Base-by-base conservation (phyloP, 2,113 vertebrate species). In the Serilophus lunatus region DNA sequence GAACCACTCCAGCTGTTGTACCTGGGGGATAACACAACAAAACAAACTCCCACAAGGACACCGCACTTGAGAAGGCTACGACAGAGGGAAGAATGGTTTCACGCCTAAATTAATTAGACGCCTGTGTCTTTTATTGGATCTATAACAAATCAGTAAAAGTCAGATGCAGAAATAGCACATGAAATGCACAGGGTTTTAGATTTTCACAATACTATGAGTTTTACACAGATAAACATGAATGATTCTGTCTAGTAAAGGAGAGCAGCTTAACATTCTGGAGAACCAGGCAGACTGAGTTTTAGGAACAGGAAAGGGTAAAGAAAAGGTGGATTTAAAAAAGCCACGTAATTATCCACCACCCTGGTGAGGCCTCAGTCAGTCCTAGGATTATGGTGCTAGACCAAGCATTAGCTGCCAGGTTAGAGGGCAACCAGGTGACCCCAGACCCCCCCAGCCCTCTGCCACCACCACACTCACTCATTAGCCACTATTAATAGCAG, bases 321-420 rank as follows among this genome's bases (percentile, higher is more conserved):
- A 88, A 91, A 57, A 44, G n/a, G 29, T 76, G 74, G 66, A 86
- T 88, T 91, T 91, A 66, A 81, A 93, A 82, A 45, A 90, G 66
- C 12, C 38, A 65, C 13, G 79, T 91, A 85, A 79, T 70, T 71
- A 93, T 7, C 54, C 66, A 86, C 50, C 91, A 79, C 80, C 25
- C 26, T 63, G 51, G 63, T 12, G 31, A 91, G 66, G 75, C 70
- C 66, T 88, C 70, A 44, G 63, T 66, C 69, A 91, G 66, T 57
- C 33, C 71, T 3, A 60, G 83, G 82, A 90, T 92, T 92, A 95
- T 2, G 49, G 65, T 63, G 74, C 80, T 38, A 80, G 59, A 69
- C 3, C 2, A 5, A 70, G 59, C 38, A 77, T 69, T 85, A 80
- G 50, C 90, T 88, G 56, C 68, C 82, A 77, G 60, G 79, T 64